Evolutionary conservation across 2,888 invertebrate genomes (phyloP).

Genomic region (Ormyrus nitidulus): DNA sequence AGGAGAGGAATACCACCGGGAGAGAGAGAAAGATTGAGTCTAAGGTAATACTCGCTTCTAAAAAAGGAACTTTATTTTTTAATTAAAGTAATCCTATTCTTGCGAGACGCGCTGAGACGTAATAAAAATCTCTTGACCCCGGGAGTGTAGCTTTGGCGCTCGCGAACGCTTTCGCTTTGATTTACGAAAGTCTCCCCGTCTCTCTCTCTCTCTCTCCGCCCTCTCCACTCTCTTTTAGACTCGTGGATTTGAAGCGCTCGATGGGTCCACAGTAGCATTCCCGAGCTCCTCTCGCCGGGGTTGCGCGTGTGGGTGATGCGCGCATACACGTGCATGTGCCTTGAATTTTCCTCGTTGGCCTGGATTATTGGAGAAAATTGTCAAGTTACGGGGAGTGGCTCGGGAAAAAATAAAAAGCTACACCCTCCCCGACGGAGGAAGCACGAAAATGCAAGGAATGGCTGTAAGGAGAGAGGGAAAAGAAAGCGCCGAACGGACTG

Average conservation of each 20-base stretch:
- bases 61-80: slow-evolving; percentile 42
- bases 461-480: slow-evolving; percentile 7
- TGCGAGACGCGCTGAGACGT: slow-evolving; percentile 25
- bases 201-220: slow-evolving; percentile 17
- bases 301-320: neutral
- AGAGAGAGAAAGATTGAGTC: neutral
- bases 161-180: slow-evolving; percentile 50
- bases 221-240: slow-evolving; percentile 48
- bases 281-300: slow-evolving; percentile 10
- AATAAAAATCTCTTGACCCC: slow-evolving; percentile 57
- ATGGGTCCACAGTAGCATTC: slow-evolving; percentile 43
- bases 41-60: slow-evolving; percentile 6
- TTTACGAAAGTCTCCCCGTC: slow-evolving; percentile 42
- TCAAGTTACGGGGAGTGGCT: slow-evolving; percentile 56
- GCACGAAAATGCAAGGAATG: slow-evolving; percentile 5
- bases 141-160: slow-evolving; percentile 40
- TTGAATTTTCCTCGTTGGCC: slow-evolving; percentile 58
- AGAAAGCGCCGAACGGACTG: slow-evolving; percentile 56
- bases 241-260: slow-evolving; percentile 48
- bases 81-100: slow-evolving; percentile 54
- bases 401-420: slow-evolving; percentile 48
- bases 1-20: too few relatives aligned
- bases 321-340: slow-evolving; percentile 11
- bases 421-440: neutral
- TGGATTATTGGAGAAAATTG: slow-evolving; percentile 63